These are phyloP conservation scores for Lasiommata megera DNA, from an alignment of 2,888 invertebrate genomes.

Conservation along the genomic window DNA sequence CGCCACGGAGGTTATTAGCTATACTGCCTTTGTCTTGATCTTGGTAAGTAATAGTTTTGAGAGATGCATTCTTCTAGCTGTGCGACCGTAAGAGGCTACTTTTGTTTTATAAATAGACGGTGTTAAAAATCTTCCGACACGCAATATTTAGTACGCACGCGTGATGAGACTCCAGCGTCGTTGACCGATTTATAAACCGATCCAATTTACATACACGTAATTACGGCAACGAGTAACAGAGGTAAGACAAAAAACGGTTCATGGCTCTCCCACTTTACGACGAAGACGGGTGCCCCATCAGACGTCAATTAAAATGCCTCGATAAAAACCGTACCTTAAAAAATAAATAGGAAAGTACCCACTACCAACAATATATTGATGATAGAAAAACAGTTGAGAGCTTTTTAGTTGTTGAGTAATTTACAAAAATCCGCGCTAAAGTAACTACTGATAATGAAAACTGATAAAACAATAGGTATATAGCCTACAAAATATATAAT, in stretches of 20 bases:
- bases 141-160: conserved; percentile 35
- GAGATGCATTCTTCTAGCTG: neutral
- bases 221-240: conserved; percentile 56
- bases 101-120: neutral
- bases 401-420: no score
- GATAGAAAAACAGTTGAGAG: no score
- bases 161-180: conserved; percentile 53
- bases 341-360: neutral
- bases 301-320: conserved; percentile 25
- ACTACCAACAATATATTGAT: no score
- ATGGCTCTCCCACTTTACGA: conserved; percentile 37
- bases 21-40: no score
- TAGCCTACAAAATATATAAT: no score
- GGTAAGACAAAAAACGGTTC: conserved; percentile 39
- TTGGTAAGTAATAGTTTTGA: no score
- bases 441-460: no score
- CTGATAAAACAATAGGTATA: no score
- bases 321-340: neutral
- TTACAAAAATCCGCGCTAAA: no score
- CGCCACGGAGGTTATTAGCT: no score
- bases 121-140: conserved; percentile 22
- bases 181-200: conserved; percentile 62
- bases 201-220: conserved; percentile 71
- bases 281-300: conserved; percentile 26
- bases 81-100: neutral